Conservation (phyloP, 2,888 invertebrate genomes). For the Lasioglossum vierecki region DNA sequence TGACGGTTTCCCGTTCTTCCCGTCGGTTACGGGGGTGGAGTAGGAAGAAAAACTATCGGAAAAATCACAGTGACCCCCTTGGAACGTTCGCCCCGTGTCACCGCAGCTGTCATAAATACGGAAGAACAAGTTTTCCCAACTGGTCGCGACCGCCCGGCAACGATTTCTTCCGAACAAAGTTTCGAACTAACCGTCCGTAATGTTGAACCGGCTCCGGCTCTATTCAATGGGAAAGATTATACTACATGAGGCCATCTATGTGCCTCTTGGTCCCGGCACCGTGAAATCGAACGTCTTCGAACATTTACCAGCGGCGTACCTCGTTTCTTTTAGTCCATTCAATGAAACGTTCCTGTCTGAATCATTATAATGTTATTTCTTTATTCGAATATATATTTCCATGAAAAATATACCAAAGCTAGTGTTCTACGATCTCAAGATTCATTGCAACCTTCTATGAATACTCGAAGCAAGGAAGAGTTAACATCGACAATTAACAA, state of each 20-base stretch:
- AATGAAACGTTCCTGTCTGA: background rate
- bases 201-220: slow-evolving; percentile 48
- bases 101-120: slow-evolving; percentile 67
- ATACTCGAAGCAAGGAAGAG: background rate
- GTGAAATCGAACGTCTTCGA: slow-evolving; percentile 22
- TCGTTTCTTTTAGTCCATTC: background rate
- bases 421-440: no score
- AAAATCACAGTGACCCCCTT: slow-evolving; percentile 41
- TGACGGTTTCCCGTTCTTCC: background rate
- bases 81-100: slow-evolving; percentile 40
- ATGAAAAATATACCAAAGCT: no score
- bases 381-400: no score
- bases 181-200: slow-evolving; percentile 59
- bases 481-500: background rate
- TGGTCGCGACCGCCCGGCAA: slow-evolving; percentile 28
- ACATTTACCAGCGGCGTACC: background rate
- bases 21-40: slow-evolving; percentile 5
- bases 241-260: slow-evolving; percentile 42
- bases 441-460: no score
- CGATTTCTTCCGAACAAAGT: slow-evolving; percentile 58
- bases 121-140: slow-evolving; percentile 58
- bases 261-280: background rate
- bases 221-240: slow-evolving; percentile 64
- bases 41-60: slow-evolving; percentile 20
- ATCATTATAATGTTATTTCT: no score